Conservation (phyloP, 2,797 vertebrate genomes). For the Chelmon rostratus region DNA sequence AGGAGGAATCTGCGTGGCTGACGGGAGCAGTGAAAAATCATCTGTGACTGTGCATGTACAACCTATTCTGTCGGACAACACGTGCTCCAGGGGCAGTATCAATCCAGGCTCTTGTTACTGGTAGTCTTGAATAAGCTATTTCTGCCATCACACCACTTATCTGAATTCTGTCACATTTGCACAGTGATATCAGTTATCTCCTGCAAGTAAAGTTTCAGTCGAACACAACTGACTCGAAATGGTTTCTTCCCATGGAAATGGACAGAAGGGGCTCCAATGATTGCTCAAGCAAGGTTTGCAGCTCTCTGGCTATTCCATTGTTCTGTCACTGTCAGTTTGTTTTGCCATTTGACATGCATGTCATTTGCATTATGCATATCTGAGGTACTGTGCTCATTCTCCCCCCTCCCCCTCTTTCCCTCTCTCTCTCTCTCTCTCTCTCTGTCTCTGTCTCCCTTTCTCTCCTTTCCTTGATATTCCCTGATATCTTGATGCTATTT, state of each 20-base stretch:
- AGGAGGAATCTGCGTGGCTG: constrained; percentile 1
- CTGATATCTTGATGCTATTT: constrained; percentile 64
- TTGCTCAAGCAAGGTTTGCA: constrained; percentile 59
- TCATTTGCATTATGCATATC: constrained; percentile 87
- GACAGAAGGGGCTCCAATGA: constrained; percentile 50
- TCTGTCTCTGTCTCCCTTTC: background rate
- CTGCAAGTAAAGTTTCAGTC: constrained; percentile 61
- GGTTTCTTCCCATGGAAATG: constrained; percentile 57
- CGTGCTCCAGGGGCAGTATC: constrained; percentile 21
- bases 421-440: constrained; percentile 1
- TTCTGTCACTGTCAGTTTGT: constrained; percentile 85
- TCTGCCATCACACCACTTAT: constrained; percentile 50
- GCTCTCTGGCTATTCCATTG: constrained; percentile 79
- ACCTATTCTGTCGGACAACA: constrained; percentile 26
- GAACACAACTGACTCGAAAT: constrained; percentile 48
- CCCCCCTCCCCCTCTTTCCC: constrained; percentile 24
- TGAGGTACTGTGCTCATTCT: constrained; percentile 43
- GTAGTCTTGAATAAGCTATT: constrained; percentile 54
- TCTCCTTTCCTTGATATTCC: constrained; percentile 42
- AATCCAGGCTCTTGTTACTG: constrained; percentile 30
- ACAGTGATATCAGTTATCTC: constrained; percentile 50
- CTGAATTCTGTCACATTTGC: constrained; percentile 60
- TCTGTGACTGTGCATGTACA: constrained; percentile 38
- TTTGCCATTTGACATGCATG: constrained; percentile 83
- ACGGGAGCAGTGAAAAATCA: constrained; percentile 28